Conservation (phyloP, 2,888 invertebrate genomes). For the Odiellus spinosus region DNA sequence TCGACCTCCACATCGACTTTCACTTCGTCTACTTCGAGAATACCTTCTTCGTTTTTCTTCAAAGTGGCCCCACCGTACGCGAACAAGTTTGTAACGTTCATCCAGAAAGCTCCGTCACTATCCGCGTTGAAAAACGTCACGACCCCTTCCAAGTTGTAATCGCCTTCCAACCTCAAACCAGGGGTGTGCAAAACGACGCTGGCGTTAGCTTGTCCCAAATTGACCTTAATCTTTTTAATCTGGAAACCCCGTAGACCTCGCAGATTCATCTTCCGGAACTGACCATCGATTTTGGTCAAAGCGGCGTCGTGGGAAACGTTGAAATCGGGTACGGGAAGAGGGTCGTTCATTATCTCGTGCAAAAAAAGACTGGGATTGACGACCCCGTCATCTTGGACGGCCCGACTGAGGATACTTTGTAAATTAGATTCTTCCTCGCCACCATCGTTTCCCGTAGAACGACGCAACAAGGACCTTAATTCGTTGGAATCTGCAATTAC, state of each 20-base stretch:
- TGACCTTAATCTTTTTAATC: slow-evolving; percentile 49
- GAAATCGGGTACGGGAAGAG: slow-evolving; percentile 59
- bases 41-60: slow-evolving; percentile 54
- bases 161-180: slow-evolving; percentile 37
- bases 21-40: slow-evolving; percentile 57
- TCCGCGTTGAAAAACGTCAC: slow-evolving; percentile 54
- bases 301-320: slow-evolving; percentile 38
- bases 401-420: too few species aligned
- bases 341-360: slow-evolving; percentile 46
- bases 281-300: slow-evolving; percentile 49
- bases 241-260: slow-evolving; percentile 63
- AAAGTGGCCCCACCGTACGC: slow-evolving; percentile 51
- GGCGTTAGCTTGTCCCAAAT: slow-evolving; percentile 59
- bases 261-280: slow-evolving; percentile 51
- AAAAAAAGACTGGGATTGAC: slow-evolving; percentile 13
- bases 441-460: too few species aligned
- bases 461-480: too few species aligned
- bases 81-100: slow-evolving; percentile 51
- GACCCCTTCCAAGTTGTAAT: slow-evolving; percentile 40
- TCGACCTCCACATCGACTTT: slow-evolving; percentile 59
- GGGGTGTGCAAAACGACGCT: slow-evolving; percentile 16
- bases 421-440: too few species aligned
- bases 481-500: too few species aligned
- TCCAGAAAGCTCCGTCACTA: slow-evolving; percentile 54
- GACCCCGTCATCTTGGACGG: slow-evolving; percentile 5